Conservation (phyloP, 2,888 invertebrate species). For the Busseola fusca region DNA sequence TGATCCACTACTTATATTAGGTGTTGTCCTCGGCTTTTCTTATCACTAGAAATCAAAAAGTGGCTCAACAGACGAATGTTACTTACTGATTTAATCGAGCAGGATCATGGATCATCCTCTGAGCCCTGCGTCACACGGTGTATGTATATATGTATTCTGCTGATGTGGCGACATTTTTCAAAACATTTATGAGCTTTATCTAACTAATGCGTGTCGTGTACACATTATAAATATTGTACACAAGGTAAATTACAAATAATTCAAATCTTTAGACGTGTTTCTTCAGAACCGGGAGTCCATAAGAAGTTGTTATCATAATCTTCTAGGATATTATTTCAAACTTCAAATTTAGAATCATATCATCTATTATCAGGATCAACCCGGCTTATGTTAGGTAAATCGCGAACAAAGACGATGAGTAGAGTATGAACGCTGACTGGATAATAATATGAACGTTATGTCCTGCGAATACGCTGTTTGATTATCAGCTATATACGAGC, state of each 20-base stretch:
- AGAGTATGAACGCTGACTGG: background rate
- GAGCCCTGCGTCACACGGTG: too few species aligned
- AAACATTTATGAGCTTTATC: background rate
- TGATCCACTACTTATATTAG: background rate
- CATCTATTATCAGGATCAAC: background rate
- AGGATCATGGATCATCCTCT: background rate
- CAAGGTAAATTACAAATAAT: background rate
- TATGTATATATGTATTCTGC: too few species aligned
- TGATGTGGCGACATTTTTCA: too few species aligned
- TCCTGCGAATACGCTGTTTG: background rate
- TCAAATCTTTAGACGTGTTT: background rate
- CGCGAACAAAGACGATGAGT: background rate
- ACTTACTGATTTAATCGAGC: background rate
- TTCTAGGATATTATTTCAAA: background rate
- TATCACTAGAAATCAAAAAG: background rate
- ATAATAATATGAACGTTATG: background rate
- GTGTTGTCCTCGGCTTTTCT: too few species aligned
- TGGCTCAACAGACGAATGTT: background rate
- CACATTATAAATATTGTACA: background rate
- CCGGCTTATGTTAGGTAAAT: background rate
- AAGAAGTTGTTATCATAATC: background rate
- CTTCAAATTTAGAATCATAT: background rate
- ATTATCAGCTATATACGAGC: background rate
- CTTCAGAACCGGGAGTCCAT: background rate
- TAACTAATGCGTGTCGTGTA: background rate